A percentile compares a stretch with the other conserved stretches of the same genome.
Evolutionary conservation across 2,113 vertebrate species (phyloP).

Genomic region (Mesembrinibis cayennensis): DNA sequence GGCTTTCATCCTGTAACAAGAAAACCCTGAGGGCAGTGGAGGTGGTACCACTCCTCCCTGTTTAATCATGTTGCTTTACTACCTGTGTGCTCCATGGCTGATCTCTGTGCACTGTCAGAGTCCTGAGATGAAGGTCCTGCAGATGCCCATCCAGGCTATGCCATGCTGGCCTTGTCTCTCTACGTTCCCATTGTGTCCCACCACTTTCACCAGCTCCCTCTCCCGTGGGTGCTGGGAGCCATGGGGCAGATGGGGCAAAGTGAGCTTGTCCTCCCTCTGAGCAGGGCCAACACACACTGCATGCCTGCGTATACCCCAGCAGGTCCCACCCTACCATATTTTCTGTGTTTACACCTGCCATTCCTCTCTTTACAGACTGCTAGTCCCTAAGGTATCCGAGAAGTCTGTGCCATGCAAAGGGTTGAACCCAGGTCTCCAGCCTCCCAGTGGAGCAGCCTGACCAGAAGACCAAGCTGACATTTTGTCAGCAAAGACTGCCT

Average conservation of each 20-base stretch:
- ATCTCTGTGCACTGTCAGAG: accelerated
- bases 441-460: neutral
- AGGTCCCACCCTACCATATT: neutral
- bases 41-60: neutral
- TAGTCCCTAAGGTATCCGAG: accelerated
- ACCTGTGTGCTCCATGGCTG: neutral
- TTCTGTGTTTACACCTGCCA: neutral
- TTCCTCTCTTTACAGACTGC: neutral
- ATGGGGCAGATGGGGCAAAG: neutral
- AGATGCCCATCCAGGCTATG: neutral
- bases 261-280: neutral
- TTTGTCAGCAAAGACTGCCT: neutral
- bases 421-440: neutral
- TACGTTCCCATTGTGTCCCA: neutral
- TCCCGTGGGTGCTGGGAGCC: neutral
- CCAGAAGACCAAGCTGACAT: neutral
- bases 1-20: neutral
- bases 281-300: neutral
- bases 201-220: neutral
- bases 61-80: neutral
- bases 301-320: neutral
- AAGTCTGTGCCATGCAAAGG: neutral
- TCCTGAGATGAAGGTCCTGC: neutral
- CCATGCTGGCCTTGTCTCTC: neutral
- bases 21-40: neutral